Base-by-base conservation (phyloP, 2,797 vertebrate species). In the Acrossocheilus fasciatus region DNA sequence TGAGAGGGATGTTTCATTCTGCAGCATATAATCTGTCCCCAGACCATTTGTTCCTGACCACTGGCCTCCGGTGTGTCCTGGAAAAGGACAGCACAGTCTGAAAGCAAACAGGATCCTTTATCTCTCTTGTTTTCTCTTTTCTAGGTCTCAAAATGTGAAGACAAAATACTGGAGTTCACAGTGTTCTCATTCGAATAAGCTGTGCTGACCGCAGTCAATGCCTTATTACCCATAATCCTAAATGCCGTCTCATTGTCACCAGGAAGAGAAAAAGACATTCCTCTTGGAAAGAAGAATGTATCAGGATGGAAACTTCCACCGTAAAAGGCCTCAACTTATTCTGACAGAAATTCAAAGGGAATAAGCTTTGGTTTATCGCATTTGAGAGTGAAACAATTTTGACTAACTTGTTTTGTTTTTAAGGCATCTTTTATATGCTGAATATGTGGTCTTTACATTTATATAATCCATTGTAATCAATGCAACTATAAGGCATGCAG, bases 221-320 rank as follows among this genome's bases (percentile, higher is more conserved):
- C 30, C 85, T 88, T 81, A 84, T 89, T 89, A 89, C 77, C 74
- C 74, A 84, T 81, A 86, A 87, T 86, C 89, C 87, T 86, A 54
- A 82, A 78, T 45, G 41, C 79, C 10, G 34, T 68, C 76, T 76
- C 39, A 81, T 52, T 64, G 50, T 86, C 74, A 77, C 81, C 83
- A 54, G 54, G 30, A 74, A 52, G 69, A 57, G 59, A 68, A 39
- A 50, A 82, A 81, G 17, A 77, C 74, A 68, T 78, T 52, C 83
- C 78, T 73, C 59, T 0, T 18, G 43, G 64, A 73, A 15, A 79
- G 43, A 84, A 81, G 74, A 83, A 78, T 52, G 66, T 83, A 66
- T 69, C 82, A 36, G 87, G 68, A 47, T 76, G n/a, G 41, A 90
- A 82, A 74, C n/a, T 87, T 86, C 57, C 36, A 85, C 26, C 73